Base-by-base conservation (phyloP, 2,113 vertebrate genomes). In the Vulpes ferrilata region DNA sequence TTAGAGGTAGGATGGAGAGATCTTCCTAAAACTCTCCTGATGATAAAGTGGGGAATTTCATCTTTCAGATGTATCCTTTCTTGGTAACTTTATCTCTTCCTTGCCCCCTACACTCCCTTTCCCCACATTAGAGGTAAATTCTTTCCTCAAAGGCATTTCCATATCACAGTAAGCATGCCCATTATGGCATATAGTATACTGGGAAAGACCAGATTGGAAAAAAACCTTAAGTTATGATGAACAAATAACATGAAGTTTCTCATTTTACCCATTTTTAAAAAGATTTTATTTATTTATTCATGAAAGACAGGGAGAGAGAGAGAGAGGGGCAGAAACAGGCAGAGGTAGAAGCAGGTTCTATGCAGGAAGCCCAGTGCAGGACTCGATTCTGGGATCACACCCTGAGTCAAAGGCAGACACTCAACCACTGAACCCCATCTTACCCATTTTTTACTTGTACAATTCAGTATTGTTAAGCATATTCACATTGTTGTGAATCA, bases 81-180 rank as follows among this genome's bases (percentile, higher is more conserved):
- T 80, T 73, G 23, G 55, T 79, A 59, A 83, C 51, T 89, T 95
- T 90, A 79, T 82, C 4, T 79, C 23, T 62, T 89, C 32, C 59
- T 96, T 91, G 23, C n/a, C 69, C 3, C 30, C n/a, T 20, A 23
- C 35, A 48, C 62, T 22, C 5, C 25, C 30, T 53, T 53, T 30
- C 78, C 30, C 19, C 5, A 35, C 27, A 35, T 25, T 88, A 17
- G 30, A 82, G 85, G 65, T 96, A 69, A 96, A 89, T 97, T 86
- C 95, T 94, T 94, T 94, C 15, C 62, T 96, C 16, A 53, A 11
- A 17, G 38, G 22, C 96, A 51, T 93, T 92, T 88, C 30, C 62
- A 23, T 62, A 88, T 25, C 25, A 95, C 8, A 88, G 57, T 95
- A 92, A 90, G 64, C 13, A 82, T 85, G 86, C 62, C 22, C 5